Base-by-base conservation (phyloP, 2,888 invertebrate genomes). In the Coleophora deauratella region DNA sequence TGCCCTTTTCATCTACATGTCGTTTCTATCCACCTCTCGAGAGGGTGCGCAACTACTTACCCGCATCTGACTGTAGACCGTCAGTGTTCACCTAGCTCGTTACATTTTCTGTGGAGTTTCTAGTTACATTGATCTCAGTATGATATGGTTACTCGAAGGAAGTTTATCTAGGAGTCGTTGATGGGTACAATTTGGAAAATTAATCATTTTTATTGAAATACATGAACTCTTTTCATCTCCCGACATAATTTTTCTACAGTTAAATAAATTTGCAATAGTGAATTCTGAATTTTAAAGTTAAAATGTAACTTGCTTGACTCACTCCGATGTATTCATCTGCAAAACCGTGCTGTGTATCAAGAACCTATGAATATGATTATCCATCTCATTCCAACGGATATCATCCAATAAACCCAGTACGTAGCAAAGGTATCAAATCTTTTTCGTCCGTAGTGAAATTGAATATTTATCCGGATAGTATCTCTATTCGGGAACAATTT, bases 391-490 rank as follows among this genome's bases (percentile, higher is more conserved):
- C 81, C 75, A 75, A 81, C 77, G 74, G 76, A 79, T 69, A 79
- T 80, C 78, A 80, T 80, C 80, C 81, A 80, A 84, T 84, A 84
- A 84, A 79, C 74, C 72, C 72, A 70, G 72, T 75, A 74, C 68
- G 74, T 79, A 81, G 72, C 74, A 72, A 73, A 80, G 80, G 84
- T 84, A 84, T 84, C 80, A 84, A 85, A 85, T 85, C 84, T 84
- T 78, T 78, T 77, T 80, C 82, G 82, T 81, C 82, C 81, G 77
- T 75, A 81, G 74, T 78, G 81, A 84, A 85, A 85, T 85, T 84
- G 84, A 84, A 84, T 84, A 85, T 84, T 84, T 85, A 85, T 85
- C 84, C 79, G 80, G 79, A 74, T 78, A 82, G 77, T 85, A 82
- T 84, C 84, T 85, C 81, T 80, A 84, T 84, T 78, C 76, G 72